Evolutionary conservation across 2,113 vertebrate species (phyloP).

Genomic region (Serilophus lunatus): DNA sequence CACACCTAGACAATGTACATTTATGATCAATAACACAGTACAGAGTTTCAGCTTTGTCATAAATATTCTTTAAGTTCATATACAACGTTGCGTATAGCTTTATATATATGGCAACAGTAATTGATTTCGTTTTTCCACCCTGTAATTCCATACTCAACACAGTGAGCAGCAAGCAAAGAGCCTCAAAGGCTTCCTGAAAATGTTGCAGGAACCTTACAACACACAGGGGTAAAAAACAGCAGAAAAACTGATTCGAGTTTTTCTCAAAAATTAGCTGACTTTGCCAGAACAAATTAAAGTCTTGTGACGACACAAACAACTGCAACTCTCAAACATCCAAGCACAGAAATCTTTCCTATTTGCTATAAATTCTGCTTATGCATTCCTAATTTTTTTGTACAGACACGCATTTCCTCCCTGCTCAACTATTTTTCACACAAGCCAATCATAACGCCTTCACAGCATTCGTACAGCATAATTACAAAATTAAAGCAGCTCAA

Average conservation of each 20-base stretch:
- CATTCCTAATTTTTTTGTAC: neutral
- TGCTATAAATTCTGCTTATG: neutral
- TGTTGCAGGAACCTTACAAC: neutral
- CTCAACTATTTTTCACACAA: neutral
- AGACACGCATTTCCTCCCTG: neutral
- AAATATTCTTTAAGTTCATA: neutral
- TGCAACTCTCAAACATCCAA: neutral
- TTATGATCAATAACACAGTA: neutral
- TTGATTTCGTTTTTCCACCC: accelerated
- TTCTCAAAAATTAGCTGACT: neutral
- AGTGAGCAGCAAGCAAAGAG: neutral
- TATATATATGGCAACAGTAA: neutral
- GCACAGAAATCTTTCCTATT: neutral
- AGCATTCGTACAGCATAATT: neutral
- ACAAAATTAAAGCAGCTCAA: neutral
- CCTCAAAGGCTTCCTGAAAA: neutral
- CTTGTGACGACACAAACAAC: neutral
- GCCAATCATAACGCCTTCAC: neutral
- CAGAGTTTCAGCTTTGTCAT: neutral
- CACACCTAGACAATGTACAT: neutral
- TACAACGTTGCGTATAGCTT: neutral
- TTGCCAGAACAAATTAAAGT: neutral
- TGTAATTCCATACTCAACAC: neutral
- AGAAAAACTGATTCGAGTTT: neutral
- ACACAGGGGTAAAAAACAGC: neutral